A percentile compares a stretch with the other conserved stretches of the same genome.
Evolutionary conservation across 2,797 vertebrate genomes (phyloP).

Genomic region (Danio albolineatus): DNA sequence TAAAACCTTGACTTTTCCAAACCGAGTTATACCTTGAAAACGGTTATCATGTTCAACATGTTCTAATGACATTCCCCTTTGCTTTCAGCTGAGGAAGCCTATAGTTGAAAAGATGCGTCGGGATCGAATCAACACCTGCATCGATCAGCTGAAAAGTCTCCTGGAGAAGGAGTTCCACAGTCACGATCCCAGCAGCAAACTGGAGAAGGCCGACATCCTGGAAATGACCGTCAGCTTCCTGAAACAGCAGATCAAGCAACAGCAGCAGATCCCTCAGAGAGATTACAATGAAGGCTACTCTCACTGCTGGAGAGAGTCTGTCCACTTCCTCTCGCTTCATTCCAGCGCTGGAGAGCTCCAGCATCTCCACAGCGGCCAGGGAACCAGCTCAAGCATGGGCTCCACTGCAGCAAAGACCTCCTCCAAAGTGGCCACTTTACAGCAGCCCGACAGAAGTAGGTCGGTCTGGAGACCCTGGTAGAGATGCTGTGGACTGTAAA

Average conservation of each 20-base stretch:
- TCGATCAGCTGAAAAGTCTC: constrained; percentile 81
- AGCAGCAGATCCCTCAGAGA: constrained; percentile 61
- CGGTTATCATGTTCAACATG: no score
- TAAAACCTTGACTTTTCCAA: no score
- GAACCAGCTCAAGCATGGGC: constrained; percentile 55
- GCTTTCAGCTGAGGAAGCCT: constrained; percentile 84
- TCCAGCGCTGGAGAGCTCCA: constrained; percentile 69
- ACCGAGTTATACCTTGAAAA: no score
- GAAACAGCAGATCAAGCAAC: constrained; percentile 72
- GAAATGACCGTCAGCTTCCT: constrained; percentile 85
- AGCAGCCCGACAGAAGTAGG: constrained; percentile 63
- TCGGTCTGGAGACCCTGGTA: constrained; percentile 86
- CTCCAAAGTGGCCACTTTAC: constrained; percentile 59
- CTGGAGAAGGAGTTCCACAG: constrained; percentile 81
- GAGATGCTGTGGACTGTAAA: constrained; percentile 56
- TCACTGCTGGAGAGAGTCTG: constrained; percentile 75
- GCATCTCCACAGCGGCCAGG: constrained; percentile 65
- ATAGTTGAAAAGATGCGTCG: constrained; percentile 83
- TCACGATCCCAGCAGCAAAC: constrained; percentile 80
- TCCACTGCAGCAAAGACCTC: constrained; percentile 30
- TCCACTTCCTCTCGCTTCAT: constrained; percentile 72
- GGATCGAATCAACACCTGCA: constrained; percentile 84
- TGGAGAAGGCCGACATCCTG: constrained; percentile 84
- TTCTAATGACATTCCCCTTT: neutral
- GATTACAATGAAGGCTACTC: constrained; percentile 72